Evolutionary conservation across 2,888 invertebrate genomes (phyloP), one percentile per base, ranked within the genome.

Genomic region (Dione juno): DNA sequence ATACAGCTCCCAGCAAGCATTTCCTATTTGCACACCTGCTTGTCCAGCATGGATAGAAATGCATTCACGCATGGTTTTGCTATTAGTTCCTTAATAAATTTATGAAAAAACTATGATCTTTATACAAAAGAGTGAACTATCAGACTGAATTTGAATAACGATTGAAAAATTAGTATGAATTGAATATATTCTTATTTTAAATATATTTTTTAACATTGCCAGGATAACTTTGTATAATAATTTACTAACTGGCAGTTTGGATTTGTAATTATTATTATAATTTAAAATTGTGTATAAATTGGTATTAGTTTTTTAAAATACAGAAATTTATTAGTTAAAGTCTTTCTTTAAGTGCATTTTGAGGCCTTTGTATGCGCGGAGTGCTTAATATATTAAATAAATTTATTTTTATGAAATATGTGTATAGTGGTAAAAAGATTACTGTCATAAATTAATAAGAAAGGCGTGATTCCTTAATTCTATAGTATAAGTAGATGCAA

Each of bases 1-100:
- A 87, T 97, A 97, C 74, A 97, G 88, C 85, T 97, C 97, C 97
- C 97, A 97, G 84, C 97, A 97, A 82, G 97, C 97, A 83, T 97
- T 97, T 79, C 97, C 97, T 78, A 97, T 97, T 90, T 97, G 97
- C 79, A 97, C 97, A 81, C 97, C 97, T 10, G 91, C 91, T 77
- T 91, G 92, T 1, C 92, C 92, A 77, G 87, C 81, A 82, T 94
- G 92, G 80, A 92, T 92, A 66, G 92, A 92, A 85, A 92, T 92
- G 76, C 92, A 92, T 82, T 92, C 92, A 83, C 92, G 92, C 92
- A 92, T 91, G 48, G 71, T 75, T 59, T 13, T 69, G 40, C 41
- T 35, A 45, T 43, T 45, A 43, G 40, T 66, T 28, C n/a, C 16
- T 61, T 67, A 37, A 19, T 40, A 9, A 45, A 21, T 19, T 48